Conservation (phyloP, 2,888 invertebrate genomes). For the Coelinius sp. region DNA sequence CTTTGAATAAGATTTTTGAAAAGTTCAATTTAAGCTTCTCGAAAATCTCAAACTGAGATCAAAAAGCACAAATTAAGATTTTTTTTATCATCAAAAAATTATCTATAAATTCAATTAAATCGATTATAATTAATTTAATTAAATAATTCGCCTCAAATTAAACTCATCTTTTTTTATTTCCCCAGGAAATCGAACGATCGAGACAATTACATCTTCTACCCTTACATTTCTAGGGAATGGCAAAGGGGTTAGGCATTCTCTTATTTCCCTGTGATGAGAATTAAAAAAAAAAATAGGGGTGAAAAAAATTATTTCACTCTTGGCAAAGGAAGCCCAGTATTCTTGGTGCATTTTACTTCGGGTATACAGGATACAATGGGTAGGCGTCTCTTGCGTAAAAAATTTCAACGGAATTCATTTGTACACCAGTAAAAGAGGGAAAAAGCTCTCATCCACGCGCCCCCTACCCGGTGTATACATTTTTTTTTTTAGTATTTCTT, state of each 20-base stretch:
- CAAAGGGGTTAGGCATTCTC: background rate
- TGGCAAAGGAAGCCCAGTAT: background rate
- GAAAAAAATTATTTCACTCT: constrained; percentile 7
- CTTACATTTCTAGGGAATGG: background rate
- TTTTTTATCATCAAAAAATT: no score
- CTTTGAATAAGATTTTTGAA: no score
- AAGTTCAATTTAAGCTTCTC: no score
- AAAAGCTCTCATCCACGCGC: constrained; percentile 25
- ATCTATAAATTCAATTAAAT: no score
- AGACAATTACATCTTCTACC: background rate
- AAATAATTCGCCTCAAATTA: background rate
- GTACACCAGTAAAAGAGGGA: constrained; percentile 20
- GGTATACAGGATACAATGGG: background rate
- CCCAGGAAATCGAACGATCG: background rate
- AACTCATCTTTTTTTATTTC: background rate
- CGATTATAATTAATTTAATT: background rate
- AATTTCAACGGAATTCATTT: constrained; percentile 24
- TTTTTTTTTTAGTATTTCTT: constrained; percentile 23
- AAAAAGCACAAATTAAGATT: no score
- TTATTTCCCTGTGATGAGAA: background rate
- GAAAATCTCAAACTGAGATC: no score
- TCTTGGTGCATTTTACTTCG: constrained; percentile 9
- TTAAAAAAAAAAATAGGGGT: background rate
- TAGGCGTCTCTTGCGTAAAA: constrained; percentile 22
- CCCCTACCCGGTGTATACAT: background rate